Evolutionary conservation across 2,888 invertebrate genomes (phyloP), one percentile per base, ranked within the genome.

Genomic region (Phania funesta): DNA sequence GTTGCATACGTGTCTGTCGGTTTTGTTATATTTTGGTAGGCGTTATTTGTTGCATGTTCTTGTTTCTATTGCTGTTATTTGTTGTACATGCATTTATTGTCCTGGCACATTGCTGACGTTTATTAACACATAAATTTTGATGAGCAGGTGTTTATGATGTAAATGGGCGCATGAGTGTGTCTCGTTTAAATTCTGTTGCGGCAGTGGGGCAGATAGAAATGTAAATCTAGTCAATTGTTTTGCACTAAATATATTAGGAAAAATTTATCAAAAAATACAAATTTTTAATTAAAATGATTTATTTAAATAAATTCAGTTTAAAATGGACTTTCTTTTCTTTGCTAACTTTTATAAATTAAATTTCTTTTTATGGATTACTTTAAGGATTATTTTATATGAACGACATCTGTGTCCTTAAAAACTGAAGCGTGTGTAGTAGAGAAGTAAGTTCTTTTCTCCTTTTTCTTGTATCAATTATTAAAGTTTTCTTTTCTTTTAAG

Each of bases 81-180:
- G 65, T 73, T 58, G 71, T 24, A 52, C 68, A 78, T 82, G 74
- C 82, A 82, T 74, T 56, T 83, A 62, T 82, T 77, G 82, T 67
- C 84, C 82, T 84, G 84, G 84, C 84, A 85, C 85, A 85, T 85
- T 84, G 80, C 83, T 84, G 85, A 85, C 85, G 79, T 85, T 85
- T 85, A 85, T 85, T 85, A 85, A 85, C 85, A 85, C 85, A 85
- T 85, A 85, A 84, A 85, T 85, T 85, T 84, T 84, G 84, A 85
- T 85, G 85, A 84, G 84, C 85, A 85, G 85, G 84, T 85, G 85
- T 83, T 84, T 84, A 77, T 84, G 85, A 84, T 81, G 78, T 68
- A 35, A 29, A 56, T 13, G 29, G 26, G 26, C 26, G 16, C 24
- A 54, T 32, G 50, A 38, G n/a, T 44, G 26, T 35, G 56, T 26